Base-by-base conservation (phyloP, 2,888 invertebrate species). In the Chymomyza fuscimana region DNA sequence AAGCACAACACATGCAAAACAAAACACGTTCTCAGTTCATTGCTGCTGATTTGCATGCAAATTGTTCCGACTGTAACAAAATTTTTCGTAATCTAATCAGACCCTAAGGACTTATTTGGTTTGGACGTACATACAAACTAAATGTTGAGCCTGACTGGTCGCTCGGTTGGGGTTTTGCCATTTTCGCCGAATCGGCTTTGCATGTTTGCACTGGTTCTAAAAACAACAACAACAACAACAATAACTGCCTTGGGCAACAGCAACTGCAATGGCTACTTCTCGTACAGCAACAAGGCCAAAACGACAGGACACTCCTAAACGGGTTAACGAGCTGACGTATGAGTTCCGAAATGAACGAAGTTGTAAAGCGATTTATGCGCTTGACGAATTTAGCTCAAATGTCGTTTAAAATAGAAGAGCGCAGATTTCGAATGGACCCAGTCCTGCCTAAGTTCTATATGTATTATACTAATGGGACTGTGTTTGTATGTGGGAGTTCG, bases 71-170 rank as follows among this genome's bases (percentile, higher is more conserved):
- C 36, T 65, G 58, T 65, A 65, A 65, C 65, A 46, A 65, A 65
- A 65, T 65, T 58, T 65, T 58, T 58, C 67, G 61, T 67, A 67
- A 67, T 67, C 67, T 67, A 67, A 67, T 67, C 67, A 67, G 67
- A 67, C 67, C 67, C 61, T 61, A 62, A 62, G 67, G 67, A 67
- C 67, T 67, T 67, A 67, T 67, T 67, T 67, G 61, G 67, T 67
- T 62, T 62, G 67, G 54, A 67, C 67, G 62, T 67, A 52, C 36
- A 25, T 40, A 25, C n/a, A n/a, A n/a, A 32, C 52, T 52, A 29
- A 63, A 63, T 46, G 63, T 22, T 54, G 54, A 58, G 58, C 22
- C 58, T 58, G 54, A 54, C 54, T 36, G 60, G 60, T 60, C n/a
- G 60, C n/a, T 29, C 16, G 32, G 60, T 15, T 60, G 36, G 60